A percentile compares a stretch with the other conserved stretches of the same genome.
These are phyloP conservation scores for Netelia fuscicornis DNA, from an alignment of 2,888 invertebrate species.

Conservation along the genomic window DNA sequence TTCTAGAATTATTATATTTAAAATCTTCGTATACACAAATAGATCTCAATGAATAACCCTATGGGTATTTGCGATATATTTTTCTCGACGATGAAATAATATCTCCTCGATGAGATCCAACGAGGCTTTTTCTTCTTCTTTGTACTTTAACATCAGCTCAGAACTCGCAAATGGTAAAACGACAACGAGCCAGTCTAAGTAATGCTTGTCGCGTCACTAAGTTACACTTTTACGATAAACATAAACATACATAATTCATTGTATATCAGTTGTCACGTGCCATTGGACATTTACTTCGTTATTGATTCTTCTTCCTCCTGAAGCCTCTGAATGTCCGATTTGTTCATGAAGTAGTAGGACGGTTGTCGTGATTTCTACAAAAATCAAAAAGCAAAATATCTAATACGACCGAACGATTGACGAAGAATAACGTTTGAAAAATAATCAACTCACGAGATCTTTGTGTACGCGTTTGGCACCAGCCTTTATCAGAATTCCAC, in stretches of 20 bases:
- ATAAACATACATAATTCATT: constrained; percentile 27
- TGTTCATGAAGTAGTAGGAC: constrained; percentile 96
- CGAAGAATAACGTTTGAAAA: constrained; percentile 61
- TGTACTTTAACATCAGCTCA: constrained; percentile 55
- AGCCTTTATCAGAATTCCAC: constrained; percentile 92
- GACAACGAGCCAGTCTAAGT: constrained; percentile 26
- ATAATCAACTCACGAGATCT: constrained; percentile 87
- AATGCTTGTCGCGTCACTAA: constrained; percentile 34
- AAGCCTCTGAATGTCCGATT: constrained; percentile 93
- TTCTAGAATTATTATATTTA: constrained; percentile 49
- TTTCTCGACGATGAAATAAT: constrained; percentile 17
- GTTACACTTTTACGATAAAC: constrained; percentile 31
- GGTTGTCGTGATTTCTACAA: constrained; percentile 93
- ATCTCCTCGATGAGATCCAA: constrained; percentile 29
- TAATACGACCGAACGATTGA: constrained; percentile 71
- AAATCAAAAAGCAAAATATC: constrained; percentile 83
- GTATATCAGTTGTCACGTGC: constrained; percentile 2
- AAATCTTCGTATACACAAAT: constrained; percentile 52
- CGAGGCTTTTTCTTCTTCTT: background rate
- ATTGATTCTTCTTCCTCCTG: constrained; percentile 93
- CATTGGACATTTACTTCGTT: constrained; percentile 63
- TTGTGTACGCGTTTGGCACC: constrained; percentile 94
- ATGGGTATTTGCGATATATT: constrained; percentile 15
- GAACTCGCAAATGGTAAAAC: constrained; percentile 16
- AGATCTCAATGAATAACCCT: constrained; percentile 26